Conservation (phyloP, 2,797 vertebrate species). For the Morus bassanus region DNA sequence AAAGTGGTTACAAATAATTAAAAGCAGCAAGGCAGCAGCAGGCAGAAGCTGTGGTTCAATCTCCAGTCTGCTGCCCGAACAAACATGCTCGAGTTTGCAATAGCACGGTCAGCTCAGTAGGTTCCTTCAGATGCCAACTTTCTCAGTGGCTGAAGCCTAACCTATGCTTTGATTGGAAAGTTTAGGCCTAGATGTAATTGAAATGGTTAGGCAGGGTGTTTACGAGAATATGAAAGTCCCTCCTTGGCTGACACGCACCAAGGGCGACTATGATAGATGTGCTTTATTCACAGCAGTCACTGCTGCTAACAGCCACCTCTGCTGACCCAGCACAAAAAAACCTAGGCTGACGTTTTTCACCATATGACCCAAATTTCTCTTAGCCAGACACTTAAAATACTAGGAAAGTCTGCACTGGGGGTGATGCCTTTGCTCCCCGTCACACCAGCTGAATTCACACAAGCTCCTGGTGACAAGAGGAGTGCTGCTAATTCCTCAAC, state of each 20-base stretch:
- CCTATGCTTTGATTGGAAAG: not conserved
- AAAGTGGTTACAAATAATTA: not conserved
- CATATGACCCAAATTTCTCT: not conserved
- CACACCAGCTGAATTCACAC: not conserved
- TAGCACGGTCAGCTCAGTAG: not conserved
- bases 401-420: not conserved
- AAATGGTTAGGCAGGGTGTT: not conserved
- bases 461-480: not conserved
- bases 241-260: not conserved
- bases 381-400: not conserved
- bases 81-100: not conserved
- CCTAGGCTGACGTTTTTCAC: not conserved
- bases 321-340: not conserved
- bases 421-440: not conserved
- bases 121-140: not conserved
- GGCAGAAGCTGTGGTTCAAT: not conserved
- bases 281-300: not conserved
- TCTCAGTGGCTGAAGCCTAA: not conserved
- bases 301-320: not conserved
- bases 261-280: not conserved
- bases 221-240: not conserved
- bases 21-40: not conserved
- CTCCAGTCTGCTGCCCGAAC: not conserved
- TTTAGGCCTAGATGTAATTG: not conserved
- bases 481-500: not conserved